Percentiles rank a stretch among this genome's conserved stretches.
Conservation (phyloP, 2,797 vertebrate species). For the Menidia menidia region DNA sequence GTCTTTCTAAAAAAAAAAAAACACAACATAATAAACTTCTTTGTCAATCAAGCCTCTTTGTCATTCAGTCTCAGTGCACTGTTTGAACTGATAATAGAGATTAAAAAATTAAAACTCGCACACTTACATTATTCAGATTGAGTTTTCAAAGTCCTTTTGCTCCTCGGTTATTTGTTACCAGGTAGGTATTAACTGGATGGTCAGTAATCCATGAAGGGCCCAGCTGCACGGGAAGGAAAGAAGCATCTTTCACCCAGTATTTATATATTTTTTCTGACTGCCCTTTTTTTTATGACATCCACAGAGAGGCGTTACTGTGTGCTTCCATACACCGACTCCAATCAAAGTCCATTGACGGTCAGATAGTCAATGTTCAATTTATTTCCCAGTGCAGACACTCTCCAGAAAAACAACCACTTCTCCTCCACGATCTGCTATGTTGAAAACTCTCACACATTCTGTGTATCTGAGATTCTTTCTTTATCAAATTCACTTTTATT, state of each 20-base stretch:
- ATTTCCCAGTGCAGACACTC: constrained; percentile 38
- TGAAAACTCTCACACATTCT: not conserved
- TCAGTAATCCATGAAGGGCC: constrained; percentile 64
- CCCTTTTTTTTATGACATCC: constrained; percentile 69
- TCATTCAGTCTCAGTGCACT: not conserved
- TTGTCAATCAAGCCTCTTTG: not conserved
- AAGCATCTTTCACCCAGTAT: constrained; percentile 58
- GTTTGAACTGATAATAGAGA: constrained; percentile 12
- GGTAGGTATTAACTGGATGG: constrained; percentile 42
- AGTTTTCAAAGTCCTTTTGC: constrained; percentile 20
- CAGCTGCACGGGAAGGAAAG: constrained; percentile 40
- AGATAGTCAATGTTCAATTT: constrained; percentile 82
- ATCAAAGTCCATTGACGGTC: constrained; percentile 82
- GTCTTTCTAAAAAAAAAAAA: not conserved
- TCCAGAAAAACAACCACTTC: constrained; percentile 59
- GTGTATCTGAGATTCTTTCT: not conserved
- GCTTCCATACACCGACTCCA: constrained; percentile 52
- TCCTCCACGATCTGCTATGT: not conserved
- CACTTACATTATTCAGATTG: constrained; percentile 64
- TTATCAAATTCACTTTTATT: not conserved
- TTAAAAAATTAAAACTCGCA: not conserved
- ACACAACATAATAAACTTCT: not conserved
- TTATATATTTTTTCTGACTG: constrained; percentile 70
- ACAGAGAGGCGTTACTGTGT: constrained; percentile 79
- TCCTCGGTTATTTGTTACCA: constrained; percentile 14